Percentiles rank a stretch among this genome's conserved stretches.
Evolutionary conservation across 2,113 vertebrate genomes (phyloP).

Genomic region (Pollachius pollachius): DNA sequence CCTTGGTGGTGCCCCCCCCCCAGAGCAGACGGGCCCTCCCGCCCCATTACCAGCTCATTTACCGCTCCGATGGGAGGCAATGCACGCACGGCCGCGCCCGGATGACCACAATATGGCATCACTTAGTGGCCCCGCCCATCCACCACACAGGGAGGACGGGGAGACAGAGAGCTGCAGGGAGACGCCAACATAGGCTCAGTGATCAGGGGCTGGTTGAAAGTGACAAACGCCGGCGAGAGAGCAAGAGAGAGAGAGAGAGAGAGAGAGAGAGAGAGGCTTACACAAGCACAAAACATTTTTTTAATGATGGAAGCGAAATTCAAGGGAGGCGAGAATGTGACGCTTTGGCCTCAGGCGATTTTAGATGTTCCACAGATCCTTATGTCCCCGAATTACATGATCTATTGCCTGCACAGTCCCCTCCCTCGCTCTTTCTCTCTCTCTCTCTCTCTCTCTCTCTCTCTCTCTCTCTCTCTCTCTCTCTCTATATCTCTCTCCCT

Average conservation of each 20-base stretch:
- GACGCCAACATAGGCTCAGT: conserved; percentile 1
- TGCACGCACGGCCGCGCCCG: conserved; percentile 59
- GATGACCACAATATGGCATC: conserved; percentile 72
- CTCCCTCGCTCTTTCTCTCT: no score
- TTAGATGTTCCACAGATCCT: no score
- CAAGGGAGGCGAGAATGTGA: no score
- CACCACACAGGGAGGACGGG: conserved; percentile 32
- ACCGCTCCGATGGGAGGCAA: conserved; percentile 60
- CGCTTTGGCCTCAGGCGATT: no score
- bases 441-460: no score
- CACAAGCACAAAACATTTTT: no score
- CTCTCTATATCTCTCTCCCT: no score
- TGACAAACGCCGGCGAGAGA: conserved; percentile 10
- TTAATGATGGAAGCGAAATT: no score
- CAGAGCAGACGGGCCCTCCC: conserved; percentile 48
- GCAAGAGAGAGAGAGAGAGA: background rate
- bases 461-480: no score
- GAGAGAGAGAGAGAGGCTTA: no score
- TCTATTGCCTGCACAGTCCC: no score
- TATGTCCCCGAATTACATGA: no score
- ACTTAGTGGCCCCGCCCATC: conserved; percentile 65
- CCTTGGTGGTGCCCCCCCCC: conserved; percentile 54
- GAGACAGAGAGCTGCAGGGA: conserved; percentile 2
- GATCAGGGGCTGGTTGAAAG: conserved; percentile 26
- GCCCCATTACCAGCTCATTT: conserved; percentile 70